These are phyloP conservation scores for Phylloscopus whistleri DNA, from an alignment of 2,113 vertebrate genomes.

Conservation along the genomic window DNA sequence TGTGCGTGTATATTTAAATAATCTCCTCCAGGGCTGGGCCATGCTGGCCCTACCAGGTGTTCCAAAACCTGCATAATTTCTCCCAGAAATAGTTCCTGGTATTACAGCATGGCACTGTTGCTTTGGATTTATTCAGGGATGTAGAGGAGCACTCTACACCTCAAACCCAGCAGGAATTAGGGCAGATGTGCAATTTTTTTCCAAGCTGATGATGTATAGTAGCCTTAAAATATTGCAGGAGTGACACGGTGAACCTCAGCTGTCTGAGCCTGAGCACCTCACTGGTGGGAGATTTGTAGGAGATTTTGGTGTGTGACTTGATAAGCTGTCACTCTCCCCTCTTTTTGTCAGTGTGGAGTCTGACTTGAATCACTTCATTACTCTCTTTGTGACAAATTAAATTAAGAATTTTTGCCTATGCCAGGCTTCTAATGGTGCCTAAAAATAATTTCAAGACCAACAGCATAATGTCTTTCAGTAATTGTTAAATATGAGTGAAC, in stretches of 20 bases:
- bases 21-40: background rate
- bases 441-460: conserved; percentile 33
- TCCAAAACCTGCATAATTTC: background rate
- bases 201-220: background rate
- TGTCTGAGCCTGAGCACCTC: background rate
- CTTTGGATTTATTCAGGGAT: background rate
- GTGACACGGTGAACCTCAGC: background rate
- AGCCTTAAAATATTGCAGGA: background rate
- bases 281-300: background rate
- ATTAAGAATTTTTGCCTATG: background rate
- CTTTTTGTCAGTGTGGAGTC: background rate
- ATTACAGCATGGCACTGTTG: background rate
- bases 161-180: background rate
- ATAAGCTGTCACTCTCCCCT: background rate
- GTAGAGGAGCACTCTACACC: background rate
- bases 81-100: background rate
- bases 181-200: background rate
- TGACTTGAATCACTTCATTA: background rate
- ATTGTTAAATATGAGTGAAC: background rate
- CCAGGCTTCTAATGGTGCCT: background rate
- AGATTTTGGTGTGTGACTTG: background rate
- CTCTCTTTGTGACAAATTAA: background rate
- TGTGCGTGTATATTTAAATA: background rate
- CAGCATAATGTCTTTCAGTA: background rate
- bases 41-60: background rate